phyloP scores from a whole-genome alignment of 2,888 invertebrate species.

The Mamestra brassicae region DNA sequence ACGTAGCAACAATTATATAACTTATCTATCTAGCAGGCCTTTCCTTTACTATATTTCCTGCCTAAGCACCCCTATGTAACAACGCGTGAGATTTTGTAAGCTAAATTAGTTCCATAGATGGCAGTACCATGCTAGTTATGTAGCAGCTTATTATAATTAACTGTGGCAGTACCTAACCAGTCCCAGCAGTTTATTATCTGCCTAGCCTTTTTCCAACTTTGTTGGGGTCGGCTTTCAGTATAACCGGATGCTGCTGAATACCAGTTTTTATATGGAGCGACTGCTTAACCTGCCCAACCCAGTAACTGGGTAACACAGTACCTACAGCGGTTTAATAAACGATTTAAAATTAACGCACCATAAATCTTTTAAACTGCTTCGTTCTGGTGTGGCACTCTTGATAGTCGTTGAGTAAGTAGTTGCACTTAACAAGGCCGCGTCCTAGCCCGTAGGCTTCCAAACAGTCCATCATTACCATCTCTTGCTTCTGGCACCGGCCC shows the following conservation, averaged over 20 bases:
- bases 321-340: background rate
- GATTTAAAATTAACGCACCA: slow-evolving; percentile 12
- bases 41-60: too few species aligned
- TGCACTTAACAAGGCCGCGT: slow-evolving; percentile 91
- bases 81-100: background rate
- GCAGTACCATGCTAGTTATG: background rate
- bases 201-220: too few species aligned
- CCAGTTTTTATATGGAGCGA: too few species aligned
- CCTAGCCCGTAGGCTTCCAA: slow-evolving; percentile 94
- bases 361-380: slow-evolving; percentile 91
- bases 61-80: background rate
- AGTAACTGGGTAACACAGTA: background rate
- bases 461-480: slow-evolving; percentile 94
- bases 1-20: too few species aligned
- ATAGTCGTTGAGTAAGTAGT: slow-evolving; percentile 91
- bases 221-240: too few species aligned
- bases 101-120: background rate
- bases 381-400: slow-evolving; percentile 91
- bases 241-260: too few species aligned
- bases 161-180: too few species aligned
- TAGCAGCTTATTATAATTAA: too few species aligned
- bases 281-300: background rate
- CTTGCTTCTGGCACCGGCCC: slow-evolving; percentile 92
- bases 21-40: too few species aligned
- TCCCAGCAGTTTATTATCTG: background rate